Evolutionary conservation across 2,797 vertebrate species (phyloP), one percentile per base, ranked within the genome.

Genomic region (Streptopelia turtur): DNA sequence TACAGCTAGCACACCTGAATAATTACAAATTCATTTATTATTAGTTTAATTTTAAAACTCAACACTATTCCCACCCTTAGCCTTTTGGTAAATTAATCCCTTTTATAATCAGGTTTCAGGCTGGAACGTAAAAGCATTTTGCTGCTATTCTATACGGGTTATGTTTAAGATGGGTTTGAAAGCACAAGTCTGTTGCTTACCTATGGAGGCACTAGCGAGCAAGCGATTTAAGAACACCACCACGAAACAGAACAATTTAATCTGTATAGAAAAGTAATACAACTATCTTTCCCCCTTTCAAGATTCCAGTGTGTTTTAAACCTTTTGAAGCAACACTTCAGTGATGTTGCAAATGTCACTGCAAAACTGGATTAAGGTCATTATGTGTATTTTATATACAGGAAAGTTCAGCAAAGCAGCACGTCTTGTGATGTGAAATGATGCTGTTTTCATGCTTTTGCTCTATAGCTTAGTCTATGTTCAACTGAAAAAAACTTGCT

Each of bases 171-270:
- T 82, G 30, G 35, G 35, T n/a, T 83, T 83, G 64, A 90, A 93
- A 74, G 61, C 65, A 59, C 18, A 31, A 64, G 37, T 30, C 71
- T 45, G 24, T 37, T 70, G 86, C 56, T 92, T 85, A 84, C 93
- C 83, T 89, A 43, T 80, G 94, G 91, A 81, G 95, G 95, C 95
- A 95, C 94, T 94, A 96, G 94, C 0, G 95, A 97, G 94, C 90
- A 95, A 65, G 55, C 10, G 53, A 78, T 55, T 87, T 68, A 64
- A 83, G 56, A 96, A 59, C 35, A 78, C 52, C 37, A 61, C 56
- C 82, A 81, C 23, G 83, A 92, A 93, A 13, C 57, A 90, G 60
- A 87, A 79, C 28, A 2, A 53, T 47, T 89, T 75, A 28, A 83
- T 83, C 55, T 79, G 24, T 9, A 61, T 2, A 71, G 43, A 86